phyloP scores from a whole-genome alignment of 2,888 invertebrate genomes.

The Lamellibrachia columna region DNA sequence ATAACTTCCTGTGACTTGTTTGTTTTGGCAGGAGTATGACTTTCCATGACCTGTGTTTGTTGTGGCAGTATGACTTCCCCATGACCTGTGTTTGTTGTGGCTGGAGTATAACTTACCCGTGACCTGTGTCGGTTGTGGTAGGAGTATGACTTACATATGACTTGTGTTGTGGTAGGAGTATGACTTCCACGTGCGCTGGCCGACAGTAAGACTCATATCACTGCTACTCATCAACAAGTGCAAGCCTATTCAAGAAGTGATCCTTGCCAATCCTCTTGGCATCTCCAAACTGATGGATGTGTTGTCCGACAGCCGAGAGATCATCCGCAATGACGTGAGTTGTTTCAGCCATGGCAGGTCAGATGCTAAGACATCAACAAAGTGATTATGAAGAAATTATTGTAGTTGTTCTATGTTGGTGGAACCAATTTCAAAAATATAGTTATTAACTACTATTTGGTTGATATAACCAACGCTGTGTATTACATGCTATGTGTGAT shows the following conservation, averaged over 20 bases:
- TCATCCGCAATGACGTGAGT: slow-evolving; percentile 89
- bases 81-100: no score
- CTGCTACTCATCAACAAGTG: slow-evolving; percentile 82
- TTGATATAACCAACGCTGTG: no score
- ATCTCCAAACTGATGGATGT: slow-evolving; percentile 98
- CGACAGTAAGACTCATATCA: slow-evolving; percentile 87
- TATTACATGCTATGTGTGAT: no score
- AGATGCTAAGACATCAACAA: background rate
- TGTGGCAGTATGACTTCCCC: no score
- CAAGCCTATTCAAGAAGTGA: slow-evolving; percentile 71
- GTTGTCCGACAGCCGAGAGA: slow-evolving; percentile 90
- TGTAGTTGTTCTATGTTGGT: background rate
- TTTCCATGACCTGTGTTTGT: no score
- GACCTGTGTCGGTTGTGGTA: background rate
- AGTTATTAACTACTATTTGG: no score
- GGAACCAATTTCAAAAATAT: background rate
- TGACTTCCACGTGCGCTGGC: slow-evolving; percentile 91
- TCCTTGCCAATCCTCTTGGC: slow-evolving; percentile 78
- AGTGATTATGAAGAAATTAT: no score
- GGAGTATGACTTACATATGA: background rate
- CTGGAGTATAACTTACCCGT: no score
- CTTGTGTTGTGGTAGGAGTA: slow-evolving; percentile 75
- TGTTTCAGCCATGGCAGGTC: background rate
- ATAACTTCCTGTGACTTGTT: no score
- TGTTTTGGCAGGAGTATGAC: no score